phyloP scores from a whole-genome alignment of 2,888 invertebrate genomes.

The Carterocephalus palaemon region DNA sequence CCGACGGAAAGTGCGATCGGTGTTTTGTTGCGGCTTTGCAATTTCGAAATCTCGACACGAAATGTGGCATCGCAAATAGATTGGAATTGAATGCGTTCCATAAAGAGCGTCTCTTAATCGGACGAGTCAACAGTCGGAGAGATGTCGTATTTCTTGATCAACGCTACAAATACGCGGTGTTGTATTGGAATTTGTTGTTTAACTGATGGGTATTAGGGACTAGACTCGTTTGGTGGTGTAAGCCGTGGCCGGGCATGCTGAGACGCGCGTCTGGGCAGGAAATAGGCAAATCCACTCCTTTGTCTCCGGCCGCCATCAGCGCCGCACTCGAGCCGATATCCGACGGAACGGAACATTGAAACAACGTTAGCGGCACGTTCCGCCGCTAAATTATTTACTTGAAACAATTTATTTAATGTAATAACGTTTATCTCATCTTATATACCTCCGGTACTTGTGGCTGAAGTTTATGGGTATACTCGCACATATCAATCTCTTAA shows the following conservation, averaged over 20 bases:
- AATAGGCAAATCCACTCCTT: slow-evolving; percentile 63
- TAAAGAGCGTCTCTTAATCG: slow-evolving; percentile 20
- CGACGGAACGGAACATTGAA: slow-evolving; percentile 28
- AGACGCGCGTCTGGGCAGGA: slow-evolving; percentile 62
- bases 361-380: neutral
- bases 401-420: too few species aligned
- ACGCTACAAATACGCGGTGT: neutral
- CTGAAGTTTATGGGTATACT: too few species aligned
- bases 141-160: neutral
- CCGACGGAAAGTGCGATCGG: slow-evolving; percentile 6
- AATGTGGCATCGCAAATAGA: slow-evolving; percentile 14
- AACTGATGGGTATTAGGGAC: neutral
- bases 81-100: slow-evolving; percentile 17
- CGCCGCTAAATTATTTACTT: too few species aligned
- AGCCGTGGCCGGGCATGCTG: slow-evolving; percentile 23
- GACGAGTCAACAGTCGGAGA: slow-evolving; percentile 9
- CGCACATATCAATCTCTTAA: too few species aligned
- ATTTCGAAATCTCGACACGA: slow-evolving; percentile 20
- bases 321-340: slow-evolving; percentile 42
- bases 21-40: slow-evolving; percentile 18
- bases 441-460: too few species aligned
- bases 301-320: slow-evolving; percentile 48
- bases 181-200: neutral
- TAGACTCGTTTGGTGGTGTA: slow-evolving; percentile 16
- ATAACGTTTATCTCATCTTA: too few species aligned